A percentile compares a stretch with the other conserved stretches of the same genome.
Conservation (phyloP, 2,888 invertebrate species). For the Aphidius colemani region DNA sequence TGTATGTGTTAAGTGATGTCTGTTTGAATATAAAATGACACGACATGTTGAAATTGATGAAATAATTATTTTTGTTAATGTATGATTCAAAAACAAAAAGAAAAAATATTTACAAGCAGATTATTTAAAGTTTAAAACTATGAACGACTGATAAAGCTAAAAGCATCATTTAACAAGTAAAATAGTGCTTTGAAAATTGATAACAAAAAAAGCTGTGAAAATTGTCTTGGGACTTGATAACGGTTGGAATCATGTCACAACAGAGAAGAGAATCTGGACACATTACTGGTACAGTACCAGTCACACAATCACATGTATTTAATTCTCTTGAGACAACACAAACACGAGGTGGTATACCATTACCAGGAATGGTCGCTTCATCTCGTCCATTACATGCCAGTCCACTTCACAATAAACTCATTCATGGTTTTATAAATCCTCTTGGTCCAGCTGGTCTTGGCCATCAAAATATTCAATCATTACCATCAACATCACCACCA, state of each 20-base stretch:
- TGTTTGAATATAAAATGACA: too few species aligned
- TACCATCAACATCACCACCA: constrained; percentile 41
- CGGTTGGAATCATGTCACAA: constrained; percentile 33
- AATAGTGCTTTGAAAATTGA: too few species aligned
- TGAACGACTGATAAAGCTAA: too few species aligned
- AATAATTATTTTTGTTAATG: too few species aligned
- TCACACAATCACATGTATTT: constrained; percentile 17
- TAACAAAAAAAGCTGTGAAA: too few species aligned
- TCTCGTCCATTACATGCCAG: constrained; percentile 43
- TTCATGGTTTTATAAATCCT: constrained; percentile 56
- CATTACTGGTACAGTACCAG: constrained; percentile 40
- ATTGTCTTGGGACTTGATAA: too few species aligned
- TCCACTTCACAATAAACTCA: constrained; percentile 48
- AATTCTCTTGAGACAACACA: constrained; percentile 45
- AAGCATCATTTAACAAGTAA: too few species aligned
- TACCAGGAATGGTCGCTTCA: constrained; percentile 53
- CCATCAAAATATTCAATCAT: constrained; percentile 33
- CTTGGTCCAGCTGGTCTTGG: constrained; percentile 50
- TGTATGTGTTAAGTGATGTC: too few species aligned
- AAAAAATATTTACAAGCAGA: too few species aligned
- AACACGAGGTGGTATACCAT: constrained; percentile 53
- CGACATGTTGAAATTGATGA: background rate
- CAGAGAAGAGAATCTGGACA: constrained; percentile 47
- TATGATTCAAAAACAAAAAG: too few species aligned
- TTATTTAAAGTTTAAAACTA: too few species aligned